Evolutionary conservation across 2,888 invertebrate genomes (phyloP), one percentile per base, ranked within the genome.

Genomic region (Aphidius colemani): DNA sequence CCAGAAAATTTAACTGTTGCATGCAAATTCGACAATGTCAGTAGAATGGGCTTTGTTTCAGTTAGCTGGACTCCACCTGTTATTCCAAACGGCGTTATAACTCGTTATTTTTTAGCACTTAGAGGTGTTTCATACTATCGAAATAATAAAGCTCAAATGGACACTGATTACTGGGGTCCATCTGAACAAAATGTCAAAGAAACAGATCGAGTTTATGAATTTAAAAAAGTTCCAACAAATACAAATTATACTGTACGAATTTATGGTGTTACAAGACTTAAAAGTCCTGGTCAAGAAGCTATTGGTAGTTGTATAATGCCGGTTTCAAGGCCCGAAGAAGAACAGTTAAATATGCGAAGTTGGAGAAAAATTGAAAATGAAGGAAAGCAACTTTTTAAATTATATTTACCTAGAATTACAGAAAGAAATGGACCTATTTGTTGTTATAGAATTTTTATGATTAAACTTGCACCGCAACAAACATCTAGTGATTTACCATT

Each of bases 371-470:
- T 89, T 48, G 86, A 87, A 66, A 87, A 86, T 48, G 85, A 88
- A 59, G 89, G 89, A 30, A 87, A 87, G 72, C 90, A 89, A 83
- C 85, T 93, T 73, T 90, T 94, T 71, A 91, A 91, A 75, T 83
- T 95, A 71, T 86, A 87, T 69, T 81, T 94, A 71, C 93, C 93
- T 0, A 85, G 91, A 69, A 86, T 95, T 45, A 90, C 93, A 0
- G 94, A 95, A 78, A 84, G 94, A 61, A 94, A 94, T 74, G 95
- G 95, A 0, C 90, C 90, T 0, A 93, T 95, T 71, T 95, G 94
- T 80, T 95, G 94, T 74, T 93, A 93, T 79, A 87, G 94, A 70
- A 86, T 95, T 50, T 92, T 91, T 82, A 84, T 95, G 79, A 90
- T 95, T 0, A 87, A 90, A 55, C 84, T 95, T 71, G 85, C 86